Base-by-base conservation (phyloP, 2,888 invertebrate genomes). In the Agrotis exclamationis region DNA sequence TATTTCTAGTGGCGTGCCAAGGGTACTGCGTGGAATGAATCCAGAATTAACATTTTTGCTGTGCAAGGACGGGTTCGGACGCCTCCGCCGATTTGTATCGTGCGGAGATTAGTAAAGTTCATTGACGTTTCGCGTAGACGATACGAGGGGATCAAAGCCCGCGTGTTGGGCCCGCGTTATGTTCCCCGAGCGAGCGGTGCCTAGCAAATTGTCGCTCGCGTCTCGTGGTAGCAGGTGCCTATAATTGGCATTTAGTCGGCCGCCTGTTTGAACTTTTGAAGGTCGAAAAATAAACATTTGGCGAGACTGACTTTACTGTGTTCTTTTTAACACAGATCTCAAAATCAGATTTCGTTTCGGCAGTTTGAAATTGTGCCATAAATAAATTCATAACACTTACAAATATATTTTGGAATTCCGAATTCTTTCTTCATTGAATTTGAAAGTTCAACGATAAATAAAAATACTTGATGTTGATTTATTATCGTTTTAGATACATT, bases 201-300 rank as follows among this genome's bases (percentile, higher is more conserved):
- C 90, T 90, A 91, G 90, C 89, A 88, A 92, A 95, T 94, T 94
- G 91, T 93, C 94, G 91, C 90, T 77, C 79, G 80, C 88, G 91
- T 93, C 88, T 92, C 91, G 85, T 90, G 90, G 95, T 90, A 93
- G 92, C 96, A 95, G 96, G 95, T 96, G 96, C 87, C 86, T 86
- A 92, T 93, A 90, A 95, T 94, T 93, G 91, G 88, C 89, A 86
- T 92, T 92, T 89, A 90, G 90, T 88, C 91, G 89, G 91, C 89
- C 88, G 89, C 84, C 90, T 87, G 91, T 91, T 92, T 93, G 91
- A 94, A 95, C 93, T 94, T 93, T 94, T 93, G 93, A 96, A 96
- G 95, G 96, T 95, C 93, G 91, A 94, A 94, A 95, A 95, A 91
- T 91, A 92, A 87, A 85, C 89, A 86, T 86, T 88, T 80, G 83